Percentiles rank a stretch among this genome's conserved stretches.
Conservation (phyloP, 2,888 invertebrate genomes). For the Mesochorus sp. region DNA sequence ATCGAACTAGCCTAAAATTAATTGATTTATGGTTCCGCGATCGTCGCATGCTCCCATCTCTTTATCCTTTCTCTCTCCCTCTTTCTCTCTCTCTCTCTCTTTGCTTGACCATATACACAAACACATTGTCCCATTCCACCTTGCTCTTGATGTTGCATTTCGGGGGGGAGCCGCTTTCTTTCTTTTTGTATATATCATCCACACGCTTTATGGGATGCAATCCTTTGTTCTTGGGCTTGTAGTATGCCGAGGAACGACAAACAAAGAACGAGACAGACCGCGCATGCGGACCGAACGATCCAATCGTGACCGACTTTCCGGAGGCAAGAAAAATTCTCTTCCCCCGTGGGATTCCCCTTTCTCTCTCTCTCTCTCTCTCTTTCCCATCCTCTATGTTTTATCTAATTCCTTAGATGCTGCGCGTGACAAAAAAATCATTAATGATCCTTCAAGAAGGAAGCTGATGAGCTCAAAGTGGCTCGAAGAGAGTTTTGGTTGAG, state of each 20-base stretch:
- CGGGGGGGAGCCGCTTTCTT: slow-evolving; percentile 23
- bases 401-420: slow-evolving; percentile 28
- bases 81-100: slow-evolving; percentile 3
- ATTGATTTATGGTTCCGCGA: slow-evolving; percentile 80
- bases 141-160: slow-evolving; percentile 35
- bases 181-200: slow-evolving; percentile 59
- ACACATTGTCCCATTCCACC: slow-evolving; percentile 26
- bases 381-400: slow-evolving; percentile 36
- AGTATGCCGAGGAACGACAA: slow-evolving; percentile 18
- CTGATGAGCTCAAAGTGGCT: neutral
- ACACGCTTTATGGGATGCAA: slow-evolving; percentile 53
- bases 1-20: slow-evolving; percentile 81
- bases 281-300: slow-evolving; percentile 31
- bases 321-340: slow-evolving; percentile 60
- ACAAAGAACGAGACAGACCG: slow-evolving; percentile 25
- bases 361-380: slow-evolving; percentile 8
- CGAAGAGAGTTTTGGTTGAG: slow-evolving; percentile 3
- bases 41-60: slow-evolving; percentile 58
- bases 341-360: slow-evolving; percentile 43
- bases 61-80: too few relatives aligned
- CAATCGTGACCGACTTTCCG: slow-evolving; percentile 61
- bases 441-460: neutral
- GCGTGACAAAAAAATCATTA: neutral
- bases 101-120: neutral
- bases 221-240: slow-evolving; percentile 51